phyloP scores from a whole-genome alignment of 2,113 vertebrate genomes.

The Apodemus sylvaticus region DNA sequence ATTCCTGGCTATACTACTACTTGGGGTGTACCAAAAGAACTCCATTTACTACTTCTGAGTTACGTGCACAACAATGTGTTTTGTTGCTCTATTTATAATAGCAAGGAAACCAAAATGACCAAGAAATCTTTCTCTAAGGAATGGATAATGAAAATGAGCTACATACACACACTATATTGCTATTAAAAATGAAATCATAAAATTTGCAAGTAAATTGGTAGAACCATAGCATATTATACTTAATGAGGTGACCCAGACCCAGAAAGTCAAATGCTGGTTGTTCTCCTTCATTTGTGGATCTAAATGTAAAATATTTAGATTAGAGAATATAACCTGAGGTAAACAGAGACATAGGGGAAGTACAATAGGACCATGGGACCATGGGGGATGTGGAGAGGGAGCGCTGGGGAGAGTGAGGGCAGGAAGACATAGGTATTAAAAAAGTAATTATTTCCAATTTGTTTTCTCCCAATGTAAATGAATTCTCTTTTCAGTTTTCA shows the following conservation, averaged over 20 bases:
- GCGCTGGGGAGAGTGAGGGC: no score
- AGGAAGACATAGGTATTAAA: background rate
- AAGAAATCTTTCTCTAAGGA: background rate
- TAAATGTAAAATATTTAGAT: background rate
- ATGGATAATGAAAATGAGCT: background rate
- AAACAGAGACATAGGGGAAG: background rate
- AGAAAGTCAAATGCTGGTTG: background rate
- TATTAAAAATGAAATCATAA: background rate
- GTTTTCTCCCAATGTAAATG: background rate
- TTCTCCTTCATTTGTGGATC: background rate
- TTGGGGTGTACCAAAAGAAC: background rate
- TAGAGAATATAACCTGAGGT: background rate
- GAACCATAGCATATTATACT: background rate
- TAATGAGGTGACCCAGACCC: no score
- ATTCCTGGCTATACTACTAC: background rate
- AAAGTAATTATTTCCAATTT: constrained; percentile 62
- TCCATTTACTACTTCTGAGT: background rate
- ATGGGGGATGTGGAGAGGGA: background rate
- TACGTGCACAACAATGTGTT: background rate
- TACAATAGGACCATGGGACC: background rate
- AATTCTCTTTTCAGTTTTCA: constrained; percentile 34
- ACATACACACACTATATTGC: no score
- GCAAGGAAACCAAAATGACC: background rate
- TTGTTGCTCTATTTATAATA: background rate
- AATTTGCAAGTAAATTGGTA: background rate